Percentiles rank a stretch among this genome's conserved stretches.
Evolutionary conservation across 2,797 vertebrate genomes (phyloP).

Genomic region (Typhlichthys subterraneus): DNA sequence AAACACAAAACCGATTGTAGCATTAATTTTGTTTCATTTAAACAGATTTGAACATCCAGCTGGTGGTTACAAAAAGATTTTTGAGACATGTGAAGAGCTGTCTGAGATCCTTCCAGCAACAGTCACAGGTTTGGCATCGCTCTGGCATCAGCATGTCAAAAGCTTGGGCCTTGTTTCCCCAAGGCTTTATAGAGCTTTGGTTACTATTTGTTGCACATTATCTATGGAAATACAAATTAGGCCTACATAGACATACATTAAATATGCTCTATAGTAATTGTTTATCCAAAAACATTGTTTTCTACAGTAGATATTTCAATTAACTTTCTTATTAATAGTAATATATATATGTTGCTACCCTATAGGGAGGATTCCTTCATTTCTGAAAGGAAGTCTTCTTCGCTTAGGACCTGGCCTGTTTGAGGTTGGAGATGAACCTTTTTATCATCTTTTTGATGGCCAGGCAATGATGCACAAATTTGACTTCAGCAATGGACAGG

Average conservation of each 20-base stretch:
- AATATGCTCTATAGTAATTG: too few relatives aligned
- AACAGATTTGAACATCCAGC: constrained; percentile 94
- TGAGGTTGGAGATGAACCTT: constrained; percentile 91
- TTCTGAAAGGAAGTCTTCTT: constrained; percentile 91
- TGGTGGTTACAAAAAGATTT: constrained; percentile 93
- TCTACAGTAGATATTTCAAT: not conserved
- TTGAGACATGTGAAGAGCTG: constrained; percentile 94
- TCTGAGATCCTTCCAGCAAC: constrained; percentile 88
- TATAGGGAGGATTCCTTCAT: constrained; percentile 89
- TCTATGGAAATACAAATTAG: too few relatives aligned
- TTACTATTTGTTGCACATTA: too few relatives aligned
- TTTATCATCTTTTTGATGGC: constrained; percentile 95
- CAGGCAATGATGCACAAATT: constrained; percentile 99
- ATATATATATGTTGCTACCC: not conserved
- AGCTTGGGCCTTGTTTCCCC: not conserved
- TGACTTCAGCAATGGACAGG: constrained; percentile 93
- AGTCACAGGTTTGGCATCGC: constrained; percentile 81
- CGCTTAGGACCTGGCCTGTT: constrained; percentile 94
- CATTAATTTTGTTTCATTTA: not conserved
- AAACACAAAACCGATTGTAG: not conserved
- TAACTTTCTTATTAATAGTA: not conserved
- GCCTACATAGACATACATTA: too few relatives aligned
- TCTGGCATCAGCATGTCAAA: constrained; percentile 14
- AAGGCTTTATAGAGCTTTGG: too few relatives aligned
- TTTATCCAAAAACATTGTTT: not conserved